Evolutionary conservation across 2,888 invertebrate genomes (phyloP).

Genomic region (Mantis religiosa): DNA sequence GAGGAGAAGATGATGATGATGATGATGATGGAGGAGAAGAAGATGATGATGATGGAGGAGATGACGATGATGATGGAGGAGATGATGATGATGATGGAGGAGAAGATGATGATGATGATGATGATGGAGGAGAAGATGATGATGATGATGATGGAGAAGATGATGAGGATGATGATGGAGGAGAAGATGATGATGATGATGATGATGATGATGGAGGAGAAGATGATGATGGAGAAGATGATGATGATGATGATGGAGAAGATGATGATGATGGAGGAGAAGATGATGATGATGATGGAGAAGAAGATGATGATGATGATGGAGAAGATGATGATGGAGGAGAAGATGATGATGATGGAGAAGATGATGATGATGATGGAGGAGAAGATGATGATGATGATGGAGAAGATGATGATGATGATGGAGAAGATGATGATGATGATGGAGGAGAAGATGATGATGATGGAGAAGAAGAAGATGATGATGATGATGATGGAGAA

Average conservation of each 20-base stretch:
- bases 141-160: conserved; percentile 28
- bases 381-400: background rate
- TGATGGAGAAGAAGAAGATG: background rate
- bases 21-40: conserved; percentile 29
- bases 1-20: conserved; percentile 28
- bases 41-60: no score
- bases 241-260: background rate
- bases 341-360: background rate
- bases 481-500: background rate
- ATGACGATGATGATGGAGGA: no score
- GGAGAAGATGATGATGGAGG: background rate
- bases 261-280: no score
- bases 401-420: background rate
- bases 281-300: background rate
- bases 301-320: background rate
- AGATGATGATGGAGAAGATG: background rate
- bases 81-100: conserved; percentile 20
- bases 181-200: conserved; percentile 16
- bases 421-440: background rate
- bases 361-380: background rate
- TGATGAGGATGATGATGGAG: no score
- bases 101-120: background rate
- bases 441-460: background rate
- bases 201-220: conserved; percentile 14
- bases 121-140: no score